Conservation (phyloP, 1,140 invertebrate species). For the Drosophila lacteicornis region DNA sequence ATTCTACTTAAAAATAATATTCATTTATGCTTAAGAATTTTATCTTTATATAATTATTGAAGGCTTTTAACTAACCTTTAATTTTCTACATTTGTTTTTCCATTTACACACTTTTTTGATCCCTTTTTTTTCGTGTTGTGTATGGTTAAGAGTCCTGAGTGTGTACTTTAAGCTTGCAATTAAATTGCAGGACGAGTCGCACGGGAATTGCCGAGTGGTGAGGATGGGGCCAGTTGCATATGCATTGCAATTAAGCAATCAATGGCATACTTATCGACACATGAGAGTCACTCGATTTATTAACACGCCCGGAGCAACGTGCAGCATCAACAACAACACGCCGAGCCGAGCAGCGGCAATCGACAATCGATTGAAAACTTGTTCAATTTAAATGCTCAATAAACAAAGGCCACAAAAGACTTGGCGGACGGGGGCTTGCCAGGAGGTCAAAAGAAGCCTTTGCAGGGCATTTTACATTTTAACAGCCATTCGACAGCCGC, state of each 20-base stretch:
- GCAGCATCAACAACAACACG: not conserved
- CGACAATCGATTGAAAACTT: slow-evolving; percentile 63
- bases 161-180: slow-evolving; percentile 63
- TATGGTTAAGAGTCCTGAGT: slow-evolving; percentile 42
- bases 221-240: slow-evolving; percentile 39
- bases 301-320: slow-evolving; percentile 65
- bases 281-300: slow-evolving; percentile 81
- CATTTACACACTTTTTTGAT: not conserved
- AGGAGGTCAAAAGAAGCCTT: slow-evolving; percentile 20
- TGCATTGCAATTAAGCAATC: slow-evolving; percentile 82
- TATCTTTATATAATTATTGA: too few species aligned
- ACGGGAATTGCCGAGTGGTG: slow-evolving; percentile 9
- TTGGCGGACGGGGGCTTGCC: not conserved
- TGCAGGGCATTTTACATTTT: slow-evolving; percentile 2
- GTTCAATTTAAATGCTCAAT: slow-evolving; percentile 69
- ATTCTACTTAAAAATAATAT: too few species aligned
- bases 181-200: slow-evolving; percentile 53
- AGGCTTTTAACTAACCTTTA: too few species aligned
- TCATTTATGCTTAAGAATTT: too few species aligned
- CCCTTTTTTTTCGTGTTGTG: not conserved
- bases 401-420: slow-evolving; percentile 56
- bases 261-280: slow-evolving; percentile 81
- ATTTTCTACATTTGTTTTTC: not conserved
- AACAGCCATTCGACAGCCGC: slow-evolving; percentile 9
- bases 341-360: slow-evolving; percentile 11